Evolutionary conservation across 2,888 invertebrate genomes (phyloP), one percentile per base, ranked within the genome.

Genomic region (Pinctada fucata): DNA sequence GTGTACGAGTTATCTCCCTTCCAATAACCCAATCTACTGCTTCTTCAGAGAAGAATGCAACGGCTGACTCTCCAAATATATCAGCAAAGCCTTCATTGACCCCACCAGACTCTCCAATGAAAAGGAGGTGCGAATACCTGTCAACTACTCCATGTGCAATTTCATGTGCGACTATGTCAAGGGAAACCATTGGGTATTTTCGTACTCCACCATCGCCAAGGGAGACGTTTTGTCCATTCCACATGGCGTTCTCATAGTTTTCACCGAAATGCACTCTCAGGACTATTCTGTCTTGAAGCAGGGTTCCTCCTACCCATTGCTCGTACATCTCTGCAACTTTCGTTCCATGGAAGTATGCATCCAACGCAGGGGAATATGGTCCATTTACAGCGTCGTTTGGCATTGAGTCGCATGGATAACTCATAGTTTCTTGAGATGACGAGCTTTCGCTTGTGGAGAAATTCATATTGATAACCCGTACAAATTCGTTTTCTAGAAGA

Each of bases 81-180:
- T 86, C 87, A 13, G 86, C 84, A 79, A 87, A 87, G 2, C 86
- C 86, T 78, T 88, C 88, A 76, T 88, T 87, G 3, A 88, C 83
- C 10, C 85, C 87, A 3, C 88, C 88, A 3, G 84, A 79, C 72
- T 88, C 83, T 6, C 76, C 84, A n/a, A 64, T 72, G 75, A 88
- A 88, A n/a, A 81, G 63, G 16, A 88, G 82, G 52, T 82, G 76
- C 8, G 88, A 87, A 65, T 80, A 77, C 10, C 80, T 82, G 48
- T 82, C 82, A 2, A 86, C 86, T 65, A 88, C 70, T 1, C 88
- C 88, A 71, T 88, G 88, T 0, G 75, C 86, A 8, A 88, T 78
- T 68, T 88, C 88, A 72, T 88, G 88, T 45, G 83, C 84, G 3
- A 86, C 78, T 3, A 87, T 79, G 68, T 88, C 87, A 10, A 85